Conservation (phyloP, 1,140 invertebrate genomes). For the Schlechtendalia chinensis region DNA sequence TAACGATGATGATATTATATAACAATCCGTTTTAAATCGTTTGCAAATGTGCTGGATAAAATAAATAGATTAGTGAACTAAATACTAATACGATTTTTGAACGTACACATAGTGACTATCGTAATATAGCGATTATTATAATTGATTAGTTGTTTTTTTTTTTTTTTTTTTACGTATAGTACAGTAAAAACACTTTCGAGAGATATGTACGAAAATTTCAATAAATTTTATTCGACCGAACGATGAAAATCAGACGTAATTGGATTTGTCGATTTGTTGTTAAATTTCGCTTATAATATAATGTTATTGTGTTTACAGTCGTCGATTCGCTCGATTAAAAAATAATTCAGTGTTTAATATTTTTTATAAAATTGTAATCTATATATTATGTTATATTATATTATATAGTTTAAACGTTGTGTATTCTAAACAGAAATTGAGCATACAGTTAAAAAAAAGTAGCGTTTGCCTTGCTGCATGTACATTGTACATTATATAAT, state of each 20-base stretch:
- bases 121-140: not conserved
- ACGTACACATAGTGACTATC: not conserved
- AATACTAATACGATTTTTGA: not conserved
- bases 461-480: slow-evolving; percentile 30
- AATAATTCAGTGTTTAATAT: slow-evolving; percentile 14
- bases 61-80: slow-evolving; percentile 3
- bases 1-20: not conserved
- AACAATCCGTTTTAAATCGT: not conserved
- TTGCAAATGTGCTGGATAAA: slow-evolving; percentile 14
- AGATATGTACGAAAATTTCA: slow-evolving; percentile 33
- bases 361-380: slow-evolving; percentile 10
- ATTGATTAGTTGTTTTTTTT: not conserved
- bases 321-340: slow-evolving; percentile 24
- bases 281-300: not conserved
- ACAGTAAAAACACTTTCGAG: slow-evolving; percentile 21
- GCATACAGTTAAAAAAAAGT: slow-evolving; percentile 47
- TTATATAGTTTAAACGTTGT: slow-evolving; percentile 23
- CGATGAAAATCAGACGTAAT: not conserved
- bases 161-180: not conserved
- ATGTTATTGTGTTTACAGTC: not conserved
- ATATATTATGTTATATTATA: not conserved
- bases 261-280: not conserved
- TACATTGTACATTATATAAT: not conserved
- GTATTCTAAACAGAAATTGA: slow-evolving; percentile 46
- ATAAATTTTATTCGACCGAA: not conserved